These are phyloP conservation scores for Rhabdomys dilectus DNA, from an alignment of 2,113 vertebrate genomes.

Conservation along the genomic window DNA sequence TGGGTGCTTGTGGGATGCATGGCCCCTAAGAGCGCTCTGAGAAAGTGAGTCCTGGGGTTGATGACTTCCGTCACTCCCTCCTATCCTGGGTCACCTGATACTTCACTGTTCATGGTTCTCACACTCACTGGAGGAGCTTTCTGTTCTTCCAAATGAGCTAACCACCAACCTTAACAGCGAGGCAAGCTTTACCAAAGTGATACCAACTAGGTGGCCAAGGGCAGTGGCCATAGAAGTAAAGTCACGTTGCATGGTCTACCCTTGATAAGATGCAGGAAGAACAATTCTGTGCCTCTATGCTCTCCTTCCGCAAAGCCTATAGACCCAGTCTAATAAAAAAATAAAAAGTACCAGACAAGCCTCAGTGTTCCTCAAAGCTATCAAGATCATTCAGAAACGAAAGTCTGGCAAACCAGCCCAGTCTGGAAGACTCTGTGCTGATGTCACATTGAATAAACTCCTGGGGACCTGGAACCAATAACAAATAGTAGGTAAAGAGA, in stretches of 20 bases:
- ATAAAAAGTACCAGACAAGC: not conserved
- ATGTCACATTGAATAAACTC: not conserved
- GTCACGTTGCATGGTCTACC: fast-evolving
- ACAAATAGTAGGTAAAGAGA: not conserved
- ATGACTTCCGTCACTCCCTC: not conserved
- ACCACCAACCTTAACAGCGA: not conserved
- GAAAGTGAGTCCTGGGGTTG: not conserved
- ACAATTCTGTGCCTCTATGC: not conserved
- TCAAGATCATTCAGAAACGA: not conserved
- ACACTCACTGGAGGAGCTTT: not conserved
- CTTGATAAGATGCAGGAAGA: not conserved
- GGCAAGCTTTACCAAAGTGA: not conserved
- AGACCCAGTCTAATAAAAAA: not conserved
- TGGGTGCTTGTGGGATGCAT: not conserved
- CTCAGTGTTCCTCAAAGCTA: not conserved
- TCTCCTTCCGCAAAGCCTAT: not conserved
- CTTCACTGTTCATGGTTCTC: not conserved
- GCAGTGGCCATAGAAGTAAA: not conserved
- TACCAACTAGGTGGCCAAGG: not conserved
- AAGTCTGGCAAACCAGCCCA: not conserved
- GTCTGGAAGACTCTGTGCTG: not conserved
- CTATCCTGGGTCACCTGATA: not conserved
- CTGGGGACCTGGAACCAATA: not conserved
- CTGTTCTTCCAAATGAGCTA: not conserved
- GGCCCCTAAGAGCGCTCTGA: not conserved